Conservation (phyloP, 2,888 invertebrate species). For the Harpalus rufipes region DNA sequence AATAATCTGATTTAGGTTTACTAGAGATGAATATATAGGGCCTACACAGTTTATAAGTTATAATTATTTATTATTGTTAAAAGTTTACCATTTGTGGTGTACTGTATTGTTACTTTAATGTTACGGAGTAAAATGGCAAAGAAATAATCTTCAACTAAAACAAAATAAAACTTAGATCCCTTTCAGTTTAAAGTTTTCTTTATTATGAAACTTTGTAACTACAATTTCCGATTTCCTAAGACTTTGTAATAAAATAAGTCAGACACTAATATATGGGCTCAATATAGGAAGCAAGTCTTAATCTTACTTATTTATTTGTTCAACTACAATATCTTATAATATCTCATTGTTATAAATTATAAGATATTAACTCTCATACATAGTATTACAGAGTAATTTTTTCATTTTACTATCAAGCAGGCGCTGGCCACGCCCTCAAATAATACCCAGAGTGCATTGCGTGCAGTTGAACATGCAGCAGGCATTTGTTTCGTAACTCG, state of each 20-base stretch:
- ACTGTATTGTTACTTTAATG: too few relatives aligned
- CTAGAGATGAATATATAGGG: too few relatives aligned
- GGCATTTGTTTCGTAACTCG: constrained; percentile 37
- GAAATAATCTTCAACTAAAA: too few relatives aligned
- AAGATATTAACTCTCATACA: constrained; percentile 54
- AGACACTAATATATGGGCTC: background rate
- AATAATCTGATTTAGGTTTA: too few relatives aligned
- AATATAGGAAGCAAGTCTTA: background rate
- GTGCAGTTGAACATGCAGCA: background rate
- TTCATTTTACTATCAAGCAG: constrained; percentile 23
- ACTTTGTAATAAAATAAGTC: background rate
- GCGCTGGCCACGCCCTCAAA: constrained; percentile 59
- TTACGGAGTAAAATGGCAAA: too few relatives aligned
- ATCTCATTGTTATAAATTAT: constrained; percentile 63
- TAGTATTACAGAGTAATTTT: constrained; percentile 52
- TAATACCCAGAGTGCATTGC: constrained; percentile 52
- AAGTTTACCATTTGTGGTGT: too few relatives aligned
- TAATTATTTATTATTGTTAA: too few relatives aligned
- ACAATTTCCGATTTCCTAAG: background rate
- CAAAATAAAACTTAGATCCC: too few relatives aligned
- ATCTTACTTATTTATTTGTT: background rate
- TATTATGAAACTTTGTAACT: too few relatives aligned
- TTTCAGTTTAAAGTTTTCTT: too few relatives aligned
- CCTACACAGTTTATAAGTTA: too few relatives aligned
- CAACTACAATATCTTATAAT: constrained; percentile 7